Conservation (phyloP, 2,888 invertebrate genomes). For the Caenorhabditis auriculariae region DNA sequence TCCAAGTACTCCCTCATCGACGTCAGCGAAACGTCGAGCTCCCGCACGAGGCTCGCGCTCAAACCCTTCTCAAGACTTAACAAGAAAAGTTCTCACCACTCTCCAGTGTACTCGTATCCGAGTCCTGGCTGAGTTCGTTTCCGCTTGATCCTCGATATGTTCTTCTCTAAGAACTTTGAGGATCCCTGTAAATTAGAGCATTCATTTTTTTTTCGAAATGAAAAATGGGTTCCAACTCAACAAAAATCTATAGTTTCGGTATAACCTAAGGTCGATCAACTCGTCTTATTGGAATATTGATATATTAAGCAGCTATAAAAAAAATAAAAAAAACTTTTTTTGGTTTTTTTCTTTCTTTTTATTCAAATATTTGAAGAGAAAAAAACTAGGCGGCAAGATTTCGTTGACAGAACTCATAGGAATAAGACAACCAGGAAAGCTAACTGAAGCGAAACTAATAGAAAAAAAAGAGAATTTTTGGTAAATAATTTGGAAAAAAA, state of each 20-base stretch:
- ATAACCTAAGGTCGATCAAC: no score
- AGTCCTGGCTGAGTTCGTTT: conserved; percentile 2
- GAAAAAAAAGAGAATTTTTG: no score
- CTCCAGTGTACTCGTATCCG: conserved; percentile 13
- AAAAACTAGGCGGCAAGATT: no score
- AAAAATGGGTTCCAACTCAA: not conserved
- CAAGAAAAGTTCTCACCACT: no score
- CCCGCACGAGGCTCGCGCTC: conserved; percentile 12
- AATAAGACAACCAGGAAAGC: no score
- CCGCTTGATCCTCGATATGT: conserved; percentile 14
- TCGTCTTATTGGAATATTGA: no score
- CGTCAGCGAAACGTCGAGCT: conserved; percentile 14
- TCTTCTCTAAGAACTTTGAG: conserved; percentile 12
- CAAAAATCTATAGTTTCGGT: no score
- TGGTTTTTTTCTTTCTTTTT: no score
- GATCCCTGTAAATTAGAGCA: conserved; percentile 12
- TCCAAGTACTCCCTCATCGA: conserved; percentile 20
- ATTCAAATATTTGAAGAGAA: no score
- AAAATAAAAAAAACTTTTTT: not conserved
- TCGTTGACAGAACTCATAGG: no score
- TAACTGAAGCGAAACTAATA: no score
- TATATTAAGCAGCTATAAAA: not conserved
- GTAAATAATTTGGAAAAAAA: no score
- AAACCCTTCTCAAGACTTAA: not conserved
- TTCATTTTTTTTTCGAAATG: not conserved